These are phyloP conservation scores for Coleophora flavipennella DNA, from an alignment of 2,888 invertebrate genomes.

Conservation along the genomic window DNA sequence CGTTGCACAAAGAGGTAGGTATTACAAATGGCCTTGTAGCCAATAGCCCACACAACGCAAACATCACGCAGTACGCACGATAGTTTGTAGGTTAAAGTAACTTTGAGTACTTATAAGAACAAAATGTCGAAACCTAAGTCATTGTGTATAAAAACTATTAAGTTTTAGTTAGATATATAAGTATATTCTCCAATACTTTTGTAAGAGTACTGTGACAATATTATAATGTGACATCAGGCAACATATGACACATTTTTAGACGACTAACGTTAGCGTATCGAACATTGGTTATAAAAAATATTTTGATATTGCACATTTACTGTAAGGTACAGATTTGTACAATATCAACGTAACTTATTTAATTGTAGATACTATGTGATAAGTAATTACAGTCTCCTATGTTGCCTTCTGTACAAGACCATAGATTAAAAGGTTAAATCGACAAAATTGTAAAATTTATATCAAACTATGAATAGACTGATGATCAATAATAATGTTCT, in stretches of 20 bases:
- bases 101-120: conserved; percentile 69
- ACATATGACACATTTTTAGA: conserved; percentile 45
- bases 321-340: conserved; percentile 20
- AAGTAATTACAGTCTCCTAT: conserved; percentile 48
- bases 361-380: conserved; percentile 55
- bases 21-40: conserved; percentile 27
- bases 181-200: conserved; percentile 67
- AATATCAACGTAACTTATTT: conserved; percentile 29
- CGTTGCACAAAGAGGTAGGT: conserved; percentile 19
- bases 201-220: conserved; percentile 66
- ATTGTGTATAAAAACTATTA: conserved; percentile 69
- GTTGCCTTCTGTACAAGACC: conserved; percentile 57
- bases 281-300: no score
- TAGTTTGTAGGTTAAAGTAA: conserved; percentile 59
- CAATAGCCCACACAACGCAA: conserved; percentile 34
- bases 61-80: conserved; percentile 60
- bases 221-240: conserved; percentile 52
- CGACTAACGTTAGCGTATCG: no score
- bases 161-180: conserved; percentile 63
- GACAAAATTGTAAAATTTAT: conserved; percentile 70
- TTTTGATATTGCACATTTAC: conserved; percentile 22
- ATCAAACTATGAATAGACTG: conserved; percentile 71
- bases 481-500: conserved; percentile 69
- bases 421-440: conserved; percentile 61
- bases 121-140: conserved; percentile 73